Conservation (phyloP, 2,888 invertebrate genomes). For the Acleris literana region DNA sequence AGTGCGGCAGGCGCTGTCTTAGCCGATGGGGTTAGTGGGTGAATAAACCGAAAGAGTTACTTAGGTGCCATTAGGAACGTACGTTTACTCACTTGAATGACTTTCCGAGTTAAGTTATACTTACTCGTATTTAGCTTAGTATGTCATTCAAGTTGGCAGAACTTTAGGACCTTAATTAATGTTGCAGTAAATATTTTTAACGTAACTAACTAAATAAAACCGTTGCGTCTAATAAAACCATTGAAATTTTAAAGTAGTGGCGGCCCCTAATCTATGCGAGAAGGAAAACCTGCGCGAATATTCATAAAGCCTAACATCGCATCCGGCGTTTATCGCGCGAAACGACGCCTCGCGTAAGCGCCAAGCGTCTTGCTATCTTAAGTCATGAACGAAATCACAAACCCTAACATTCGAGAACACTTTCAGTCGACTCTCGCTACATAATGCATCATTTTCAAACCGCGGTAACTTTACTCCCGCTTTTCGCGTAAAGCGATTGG, state of each 20-base stretch:
- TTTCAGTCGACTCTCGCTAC: conserved; percentile 11
- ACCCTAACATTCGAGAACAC: conserved; percentile 16
- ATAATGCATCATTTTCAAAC: conserved; percentile 18
- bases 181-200: too few species aligned
- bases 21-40: conserved; percentile 65
- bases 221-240: too few species aligned
- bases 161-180: too few species aligned
- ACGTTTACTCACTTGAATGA: conserved; percentile 1
- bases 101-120: background rate
- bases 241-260: conserved; percentile 31
- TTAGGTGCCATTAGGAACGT: conserved; percentile 15
- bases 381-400: conserved; percentile 22
- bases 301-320: conserved; percentile 58
- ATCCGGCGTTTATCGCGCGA: conserved; percentile 62
- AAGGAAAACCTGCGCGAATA: conserved; percentile 58
- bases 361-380: conserved; percentile 21
- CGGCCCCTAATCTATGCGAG: conserved; percentile 48
- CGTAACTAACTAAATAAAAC: too few species aligned
- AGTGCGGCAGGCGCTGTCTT: conserved; percentile 62
- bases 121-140: background rate
- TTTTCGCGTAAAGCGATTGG: too few species aligned
- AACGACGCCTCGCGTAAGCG: conserved; percentile 41
- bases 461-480: background rate
- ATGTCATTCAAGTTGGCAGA: too few species aligned
- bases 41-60: conserved; percentile 54